Base-by-base conservation (phyloP, 1,140 invertebrate genomes). In the Chionoecetes opilio region DNA sequence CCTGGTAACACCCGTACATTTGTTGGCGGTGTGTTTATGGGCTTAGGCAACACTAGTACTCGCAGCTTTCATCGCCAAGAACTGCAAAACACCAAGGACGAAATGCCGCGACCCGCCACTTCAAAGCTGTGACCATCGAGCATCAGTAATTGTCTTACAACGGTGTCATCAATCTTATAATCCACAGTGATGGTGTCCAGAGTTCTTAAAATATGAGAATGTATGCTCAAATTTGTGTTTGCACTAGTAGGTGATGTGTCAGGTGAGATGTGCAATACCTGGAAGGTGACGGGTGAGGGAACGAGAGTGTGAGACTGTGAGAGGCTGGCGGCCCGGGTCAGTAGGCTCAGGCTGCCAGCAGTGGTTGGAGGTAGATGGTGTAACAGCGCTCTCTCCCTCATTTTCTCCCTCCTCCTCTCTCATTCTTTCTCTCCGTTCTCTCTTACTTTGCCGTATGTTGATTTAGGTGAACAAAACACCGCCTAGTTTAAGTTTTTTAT, bases 51-150 rank as follows among this genome's bases (percentile, higher is more conserved):
- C 89, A 75, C 89, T 53, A 75, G 29, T 26, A 75, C 29, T 0
- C 14, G 75, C 14, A 91, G 89, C 89, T 91, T 91, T 91, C 89
- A 91, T 91, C 89, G 31, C 14, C 21, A 32, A 75, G 89, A 91
- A 75, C 89, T 91, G 46, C 89, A 75, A 91, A 75, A 91, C 46
- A 32, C 89, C 89, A 91, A 91, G 89, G 89, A 53, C 89, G 53
- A 75, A 75, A 34, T 82, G 89, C n/a, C 31, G 53, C 89, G 46
- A 91, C 89, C 53, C 34, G 21, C 53, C 29, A 2, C 21, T 11
- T 34, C 53, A 91, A 91, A 91, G 46, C 89, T 91, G 89, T 91
- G n/a, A 91, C 34, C 46, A 91, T 75, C 32, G 31, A n/a, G 31
- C 3, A 8, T 3, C 31, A 21, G 29, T 75, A 75, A 3, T 75